phyloP scores from a whole-genome alignment of 2,113 vertebrate species.

The Sitta europaea region DNA sequence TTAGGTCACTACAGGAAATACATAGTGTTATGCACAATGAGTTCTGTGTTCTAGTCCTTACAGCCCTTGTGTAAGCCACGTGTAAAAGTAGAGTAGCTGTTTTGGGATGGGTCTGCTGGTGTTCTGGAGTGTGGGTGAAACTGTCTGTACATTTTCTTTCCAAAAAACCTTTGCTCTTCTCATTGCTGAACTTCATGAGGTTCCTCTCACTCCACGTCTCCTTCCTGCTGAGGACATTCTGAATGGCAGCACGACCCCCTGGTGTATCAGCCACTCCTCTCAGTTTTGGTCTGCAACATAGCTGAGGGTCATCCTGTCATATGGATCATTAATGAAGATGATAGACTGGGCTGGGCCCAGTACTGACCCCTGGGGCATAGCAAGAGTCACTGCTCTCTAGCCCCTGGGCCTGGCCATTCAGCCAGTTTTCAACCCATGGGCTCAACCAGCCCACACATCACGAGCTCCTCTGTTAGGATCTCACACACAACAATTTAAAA shows the following conservation, averaged over 20 bases:
- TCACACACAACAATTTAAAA: neutral
- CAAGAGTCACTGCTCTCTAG: neutral
- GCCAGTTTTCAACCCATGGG: neutral
- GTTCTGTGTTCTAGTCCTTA: neutral
- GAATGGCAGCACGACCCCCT: fast-evolving
- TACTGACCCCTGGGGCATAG: neutral
- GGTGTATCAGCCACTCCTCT: neutral
- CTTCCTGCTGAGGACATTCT: neutral
- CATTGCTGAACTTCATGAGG: neutral
- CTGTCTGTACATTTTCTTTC: neutral
- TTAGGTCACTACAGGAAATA: neutral
- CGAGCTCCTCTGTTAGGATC: neutral
- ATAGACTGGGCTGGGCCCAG: neutral
- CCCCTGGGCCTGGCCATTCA: neutral
- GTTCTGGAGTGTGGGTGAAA: neutral
- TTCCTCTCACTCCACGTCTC: neutral
- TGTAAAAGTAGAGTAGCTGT: neutral
- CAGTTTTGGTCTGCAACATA: neutral
- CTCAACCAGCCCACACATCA: neutral
- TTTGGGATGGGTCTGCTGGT: neutral
- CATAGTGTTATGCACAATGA: neutral
- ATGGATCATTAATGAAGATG: neutral
- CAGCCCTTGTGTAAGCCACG: neutral
- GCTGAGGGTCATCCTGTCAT: neutral
- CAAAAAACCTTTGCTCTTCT: neutral